Percentiles rank a stretch among this genome's conserved stretches.
Conservation (phyloP, 2,113 vertebrate genomes). For the Passer domesticus region DNA sequence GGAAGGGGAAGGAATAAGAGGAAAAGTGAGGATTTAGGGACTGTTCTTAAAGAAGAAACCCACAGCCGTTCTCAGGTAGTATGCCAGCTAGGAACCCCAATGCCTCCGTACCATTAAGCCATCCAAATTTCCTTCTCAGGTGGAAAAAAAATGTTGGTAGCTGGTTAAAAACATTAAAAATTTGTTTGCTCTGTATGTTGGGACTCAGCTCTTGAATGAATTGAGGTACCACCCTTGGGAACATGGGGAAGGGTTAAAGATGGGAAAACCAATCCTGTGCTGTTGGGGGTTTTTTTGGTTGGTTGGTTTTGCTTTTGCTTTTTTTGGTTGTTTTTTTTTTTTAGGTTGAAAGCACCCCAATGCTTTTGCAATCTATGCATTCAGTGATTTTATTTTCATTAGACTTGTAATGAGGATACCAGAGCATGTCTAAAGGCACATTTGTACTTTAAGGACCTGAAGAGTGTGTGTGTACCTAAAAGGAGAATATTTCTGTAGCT, state of each 20-base stretch:
- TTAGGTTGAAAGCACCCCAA: background rate
- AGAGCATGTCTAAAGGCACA: background rate
- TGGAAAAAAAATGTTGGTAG: background rate
- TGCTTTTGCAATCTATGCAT: background rate
- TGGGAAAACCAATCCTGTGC: background rate
- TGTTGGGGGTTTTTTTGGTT: background rate
- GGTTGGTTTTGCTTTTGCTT: background rate
- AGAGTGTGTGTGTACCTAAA: background rate
- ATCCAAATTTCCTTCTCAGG: background rate
- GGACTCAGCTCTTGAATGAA: background rate
- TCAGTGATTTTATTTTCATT: background rate
- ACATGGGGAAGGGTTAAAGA: rapidly evolving
- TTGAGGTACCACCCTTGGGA: background rate
- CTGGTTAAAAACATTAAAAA: background rate
- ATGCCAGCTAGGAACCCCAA: background rate
- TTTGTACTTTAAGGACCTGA: background rate
- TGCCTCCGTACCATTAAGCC: background rate
- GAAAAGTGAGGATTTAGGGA: background rate
- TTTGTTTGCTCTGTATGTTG: rapidly evolving
- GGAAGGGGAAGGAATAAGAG: background rate
- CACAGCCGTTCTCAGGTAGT: background rate
- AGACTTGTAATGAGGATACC: background rate
- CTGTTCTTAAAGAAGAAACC: background rate
- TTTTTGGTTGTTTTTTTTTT: background rate
- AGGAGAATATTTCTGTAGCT: slow-evolving; percentile 6